Base-by-base conservation (phyloP, 2,113 vertebrate genomes). In the Acinonyx jubatus region DNA sequence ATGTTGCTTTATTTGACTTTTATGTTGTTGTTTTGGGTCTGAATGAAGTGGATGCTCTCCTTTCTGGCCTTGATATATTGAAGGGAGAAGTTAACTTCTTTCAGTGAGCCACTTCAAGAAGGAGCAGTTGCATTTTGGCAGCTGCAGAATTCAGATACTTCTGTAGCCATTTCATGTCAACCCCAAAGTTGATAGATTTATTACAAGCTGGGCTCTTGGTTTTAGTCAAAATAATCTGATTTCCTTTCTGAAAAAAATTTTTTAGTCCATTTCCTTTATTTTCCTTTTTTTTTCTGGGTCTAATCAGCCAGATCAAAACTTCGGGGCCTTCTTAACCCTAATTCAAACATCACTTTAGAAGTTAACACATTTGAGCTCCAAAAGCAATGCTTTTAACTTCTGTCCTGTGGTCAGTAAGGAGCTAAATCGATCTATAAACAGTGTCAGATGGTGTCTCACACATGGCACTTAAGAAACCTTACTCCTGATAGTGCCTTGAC, bases 381-480 rank as follows among this genome's bases (percentile, higher is more conserved):
- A 94, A 98, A 98, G 98, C 96, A 98, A 98, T 98, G 99, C 99
- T 99, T 99, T 99, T 99, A 99, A 99, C 99, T 99, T 99, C 98
- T 98, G 98, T 99, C 98, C 97, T 98, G 91, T 99, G 98, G 99
- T 99, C 98, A 99, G 88, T 98, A 99, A 98, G 98, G 96, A 97
- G 97, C 98, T 98, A 98, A 98, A 94, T 98, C 93, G 98, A 98
- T 99, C 99, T 99, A 98, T 99, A 99, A 99, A 99, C 99, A 99
- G 97, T 99, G 99, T 99, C 99, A 99, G 99, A 99, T 99, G 98
- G 98, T 98, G 99, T 98, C 99, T 99, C 99, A 99, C 99, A 99
- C 99, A 4, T 98, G 98, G 99, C 99, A 99, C 99, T 99, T 99
- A 99, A 99, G 99, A 98, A 99, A 99, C 98, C 98, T 98, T 98